Conservation (phyloP, 2,888 invertebrate species). For the Steinernema hermaphroditum region DNA sequence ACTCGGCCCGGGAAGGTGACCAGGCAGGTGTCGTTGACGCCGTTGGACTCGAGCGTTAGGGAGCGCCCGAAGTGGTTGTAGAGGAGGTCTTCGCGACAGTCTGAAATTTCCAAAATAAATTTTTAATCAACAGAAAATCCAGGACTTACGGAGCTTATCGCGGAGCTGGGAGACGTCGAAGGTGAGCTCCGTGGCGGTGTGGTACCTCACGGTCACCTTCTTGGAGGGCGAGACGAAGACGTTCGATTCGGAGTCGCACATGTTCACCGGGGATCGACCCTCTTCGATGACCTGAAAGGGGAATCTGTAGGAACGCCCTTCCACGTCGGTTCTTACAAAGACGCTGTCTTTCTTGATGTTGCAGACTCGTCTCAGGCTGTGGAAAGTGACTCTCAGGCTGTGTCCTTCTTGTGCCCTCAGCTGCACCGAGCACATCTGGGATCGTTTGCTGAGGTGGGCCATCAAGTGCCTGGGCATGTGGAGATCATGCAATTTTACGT, state of each 20-base stretch:
- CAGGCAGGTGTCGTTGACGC: neutral
- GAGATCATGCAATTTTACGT: neutral
- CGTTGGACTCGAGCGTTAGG: neutral
- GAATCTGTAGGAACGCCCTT: neutral
- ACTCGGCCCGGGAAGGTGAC: slow-evolving; percentile 3
- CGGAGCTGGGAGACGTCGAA: neutral
- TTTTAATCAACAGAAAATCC: neutral
- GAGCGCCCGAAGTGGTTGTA: slow-evolving; percentile 11
- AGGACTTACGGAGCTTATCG: neutral
- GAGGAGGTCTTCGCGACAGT: neutral
- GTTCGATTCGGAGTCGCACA: slow-evolving; percentile 5
- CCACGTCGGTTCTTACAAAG: neutral
- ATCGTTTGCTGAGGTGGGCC: neutral
- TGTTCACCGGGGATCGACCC: neutral
- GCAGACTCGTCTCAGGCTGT: neutral
- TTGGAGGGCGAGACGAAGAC: neutral
- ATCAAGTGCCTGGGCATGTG: neutral
- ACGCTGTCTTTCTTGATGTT: neutral
- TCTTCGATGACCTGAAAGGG: neutral
- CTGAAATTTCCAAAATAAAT: neutral
- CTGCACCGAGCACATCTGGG: neutral
- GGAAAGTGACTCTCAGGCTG: neutral
- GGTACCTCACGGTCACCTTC: neutral
- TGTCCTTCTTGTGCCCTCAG: neutral
- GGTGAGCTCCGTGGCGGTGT: neutral